phyloP scores from a whole-genome alignment of 2,113 vertebrate genomes.

The Sorex fumeus region DNA sequence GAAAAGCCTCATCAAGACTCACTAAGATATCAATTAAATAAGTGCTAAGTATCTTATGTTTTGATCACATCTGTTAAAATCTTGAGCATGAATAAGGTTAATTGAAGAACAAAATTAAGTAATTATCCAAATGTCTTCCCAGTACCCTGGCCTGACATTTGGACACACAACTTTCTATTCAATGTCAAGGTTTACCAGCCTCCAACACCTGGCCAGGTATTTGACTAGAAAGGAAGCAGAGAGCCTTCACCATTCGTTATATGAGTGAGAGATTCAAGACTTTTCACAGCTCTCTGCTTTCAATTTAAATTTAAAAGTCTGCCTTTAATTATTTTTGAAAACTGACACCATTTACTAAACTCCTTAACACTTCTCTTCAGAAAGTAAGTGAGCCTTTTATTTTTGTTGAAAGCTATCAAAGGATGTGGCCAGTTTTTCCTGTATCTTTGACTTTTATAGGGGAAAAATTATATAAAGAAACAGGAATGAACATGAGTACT shows the following conservation, averaged over 20 bases:
- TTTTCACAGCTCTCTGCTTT: background rate
- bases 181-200: background rate
- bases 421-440: background rate
- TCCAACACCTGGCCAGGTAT: background rate
- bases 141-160: background rate
- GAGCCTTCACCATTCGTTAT: background rate
- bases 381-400: background rate
- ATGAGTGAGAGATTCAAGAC: background rate
- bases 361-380: background rate
- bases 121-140: background rate
- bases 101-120: background rate
- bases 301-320: conserved; percentile 2
- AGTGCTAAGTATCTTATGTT: background rate
- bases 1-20: background rate
- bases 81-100: background rate
- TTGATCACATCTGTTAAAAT: background rate
- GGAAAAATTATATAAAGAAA: background rate
- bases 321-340: background rate
- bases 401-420: background rate
- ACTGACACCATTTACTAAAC: background rate
- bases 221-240: background rate
- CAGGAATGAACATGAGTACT: background rate
- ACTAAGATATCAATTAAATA: background rate
- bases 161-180: background rate
- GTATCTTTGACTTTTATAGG: background rate